These are phyloP conservation scores for Nomada fabriciana DNA, from an alignment of 2,888 invertebrate genomes.

Conservation along the genomic window DNA sequence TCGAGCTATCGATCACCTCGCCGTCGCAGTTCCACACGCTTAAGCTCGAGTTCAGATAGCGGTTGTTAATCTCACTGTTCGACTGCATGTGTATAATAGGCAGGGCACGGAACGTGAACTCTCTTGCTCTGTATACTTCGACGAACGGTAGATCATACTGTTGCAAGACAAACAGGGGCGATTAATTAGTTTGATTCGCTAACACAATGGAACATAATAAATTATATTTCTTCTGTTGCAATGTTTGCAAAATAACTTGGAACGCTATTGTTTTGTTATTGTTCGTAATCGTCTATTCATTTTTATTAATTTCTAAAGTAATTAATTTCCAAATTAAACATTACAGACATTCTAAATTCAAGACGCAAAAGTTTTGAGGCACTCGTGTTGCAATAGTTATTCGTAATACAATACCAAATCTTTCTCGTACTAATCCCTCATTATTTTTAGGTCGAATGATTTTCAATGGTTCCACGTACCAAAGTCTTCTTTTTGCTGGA, in stretches of 20 bases:
- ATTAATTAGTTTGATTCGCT: too few species aligned
- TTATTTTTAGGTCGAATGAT: too few species aligned
- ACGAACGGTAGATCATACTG: slow-evolving; percentile 91
- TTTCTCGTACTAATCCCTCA: too few species aligned
- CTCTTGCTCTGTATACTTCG: slow-evolving; percentile 90
- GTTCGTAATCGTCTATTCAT: too few species aligned
- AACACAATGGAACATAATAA: too few species aligned
- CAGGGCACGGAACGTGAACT: slow-evolving; percentile 88
- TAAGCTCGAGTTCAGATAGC: slow-evolving; percentile 76
- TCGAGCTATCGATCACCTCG: slow-evolving; percentile 88
- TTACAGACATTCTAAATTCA: too few species aligned
- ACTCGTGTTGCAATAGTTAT: too few species aligned
- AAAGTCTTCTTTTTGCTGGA: slow-evolving; percentile 88
- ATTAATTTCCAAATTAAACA: too few species aligned
- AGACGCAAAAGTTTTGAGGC: too few species aligned
- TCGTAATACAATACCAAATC: too few species aligned
- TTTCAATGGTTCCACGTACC: slow-evolving; percentile 82
- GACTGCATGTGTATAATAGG: slow-evolving; percentile 69
- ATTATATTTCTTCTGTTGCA: neutral
- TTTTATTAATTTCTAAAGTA: too few species aligned
- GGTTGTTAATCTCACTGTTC: slow-evolving; percentile 74
- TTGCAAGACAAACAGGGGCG: slow-evolving; percentile 10
- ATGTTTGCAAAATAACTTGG: neutral
- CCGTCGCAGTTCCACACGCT: slow-evolving; percentile 95
- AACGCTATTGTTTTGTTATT: neutral